Percentiles rank a stretch among this genome's conserved stretches.
Evolutionary conservation across 2,113 vertebrate species (phyloP).

Genomic region (Phalacrocorax aristotelis): DNA sequence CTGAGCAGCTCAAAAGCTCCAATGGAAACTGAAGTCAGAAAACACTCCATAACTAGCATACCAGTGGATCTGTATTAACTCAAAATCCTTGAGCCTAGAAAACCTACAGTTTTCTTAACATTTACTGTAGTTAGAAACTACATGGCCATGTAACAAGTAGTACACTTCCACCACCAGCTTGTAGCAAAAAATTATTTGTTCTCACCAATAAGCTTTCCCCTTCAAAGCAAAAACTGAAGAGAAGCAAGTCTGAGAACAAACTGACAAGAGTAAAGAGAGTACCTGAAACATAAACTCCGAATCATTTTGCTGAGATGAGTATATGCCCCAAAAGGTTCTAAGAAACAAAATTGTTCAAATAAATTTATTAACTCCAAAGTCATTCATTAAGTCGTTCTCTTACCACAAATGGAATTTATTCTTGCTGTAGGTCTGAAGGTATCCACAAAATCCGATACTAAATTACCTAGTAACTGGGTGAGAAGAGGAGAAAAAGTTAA

Average conservation of each 20-base stretch:
- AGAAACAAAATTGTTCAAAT: neutral
- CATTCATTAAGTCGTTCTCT: constrained; percentile 48
- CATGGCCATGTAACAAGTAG: neutral
- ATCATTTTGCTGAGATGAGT: neutral
- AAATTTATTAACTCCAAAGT: neutral
- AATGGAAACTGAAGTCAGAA: neutral
- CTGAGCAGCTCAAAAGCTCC: neutral
- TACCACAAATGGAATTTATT: constrained; percentile 99
- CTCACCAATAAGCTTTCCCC: neutral
- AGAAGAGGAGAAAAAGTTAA: neutral
- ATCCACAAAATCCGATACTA: constrained; percentile 97
- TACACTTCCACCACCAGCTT: neutral
- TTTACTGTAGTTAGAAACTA: neutral
- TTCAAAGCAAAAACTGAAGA: neutral
- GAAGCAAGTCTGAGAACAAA: neutral
- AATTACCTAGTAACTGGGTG: constrained; percentile 90
- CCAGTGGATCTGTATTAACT: neutral
- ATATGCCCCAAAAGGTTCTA: neutral
- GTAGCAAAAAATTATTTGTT: neutral
- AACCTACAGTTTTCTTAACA: neutral
- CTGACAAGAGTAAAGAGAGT: neutral
- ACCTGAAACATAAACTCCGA: neutral
- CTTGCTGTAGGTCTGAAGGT: constrained; percentile 97
- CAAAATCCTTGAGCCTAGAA: neutral
- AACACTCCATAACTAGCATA: neutral